Base-by-base conservation (phyloP, 2,888 invertebrate genomes). In the Augochlorella aurata region DNA sequence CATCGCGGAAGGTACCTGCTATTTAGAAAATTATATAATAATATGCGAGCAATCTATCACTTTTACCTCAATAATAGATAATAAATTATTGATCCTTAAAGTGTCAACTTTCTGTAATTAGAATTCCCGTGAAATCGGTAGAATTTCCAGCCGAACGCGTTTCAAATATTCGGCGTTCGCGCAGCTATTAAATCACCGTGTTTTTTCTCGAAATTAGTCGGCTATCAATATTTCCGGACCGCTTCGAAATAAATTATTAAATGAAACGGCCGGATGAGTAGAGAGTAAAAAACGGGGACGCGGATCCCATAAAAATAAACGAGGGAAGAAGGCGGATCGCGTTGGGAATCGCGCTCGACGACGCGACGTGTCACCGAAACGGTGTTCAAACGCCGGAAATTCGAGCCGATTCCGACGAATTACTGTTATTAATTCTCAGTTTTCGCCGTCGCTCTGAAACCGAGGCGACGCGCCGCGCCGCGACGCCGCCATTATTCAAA, bases 351-450 rank as follows among this genome's bases (percentile, higher is more conserved):
- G 70, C 38, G 61, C 0, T 21, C 52, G 65, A 65, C 71, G 69
- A 44, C 0, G 29, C 52, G 65, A 65, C 71, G 69, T 49, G 74
- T 74, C 73, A 58, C 77, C 50, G 69, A 38, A 50, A 70, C 65
- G 75, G 18, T 18, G 58, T 12, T 10, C 66, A 10, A 47, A 24
- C 52, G n/a, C 47, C 65, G 75, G 75, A 81, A 80, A 80, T 81
- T 81, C 52, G 54, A 58, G 45, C 67, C 67, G 54, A 75, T 58
- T 71, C 21, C 77, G 76, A 84, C 76, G 84, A 84, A 84, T 84
- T 83, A 81, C 83, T 66, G 84, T 84, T 84, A 84, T 84, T 84
- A 83, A 84, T 84, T 83, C 74, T 73, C 80, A 74, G 80, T 83
- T 84, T 74, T 81, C 84, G 69, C 21, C 77, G 66, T 58, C n/a